These are phyloP conservation scores for Galeopterus variegatus DNA, from an alignment of 2,113 vertebrate species.

Conservation along the genomic window DNA sequence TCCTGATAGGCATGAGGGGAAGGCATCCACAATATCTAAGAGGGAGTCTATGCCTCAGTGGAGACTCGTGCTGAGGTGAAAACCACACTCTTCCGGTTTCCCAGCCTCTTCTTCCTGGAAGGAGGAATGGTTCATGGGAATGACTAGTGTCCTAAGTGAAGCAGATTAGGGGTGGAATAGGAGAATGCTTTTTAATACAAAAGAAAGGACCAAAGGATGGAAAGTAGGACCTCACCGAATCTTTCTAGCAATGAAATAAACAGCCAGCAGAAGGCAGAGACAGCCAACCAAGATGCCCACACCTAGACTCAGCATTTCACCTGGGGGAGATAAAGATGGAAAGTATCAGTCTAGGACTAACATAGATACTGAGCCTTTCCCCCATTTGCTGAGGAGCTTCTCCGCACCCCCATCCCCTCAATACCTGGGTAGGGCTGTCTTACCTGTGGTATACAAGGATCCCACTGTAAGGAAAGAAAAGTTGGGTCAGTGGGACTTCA, in stretches of 20 bases:
- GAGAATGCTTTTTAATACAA: not conserved
- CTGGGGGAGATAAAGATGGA: conserved; percentile 64
- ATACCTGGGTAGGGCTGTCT: not conserved
- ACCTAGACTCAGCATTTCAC: conserved; percentile 84
- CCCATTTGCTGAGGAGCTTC: no score
- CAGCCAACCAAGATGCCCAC: conserved; percentile 80
- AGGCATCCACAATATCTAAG: not conserved
- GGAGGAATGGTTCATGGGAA: not conserved
- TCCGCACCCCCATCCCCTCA: fast-evolving
- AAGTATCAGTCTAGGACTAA: not conserved
- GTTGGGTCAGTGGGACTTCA: conserved; percentile 21
- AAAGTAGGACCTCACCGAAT: conserved; percentile 81
- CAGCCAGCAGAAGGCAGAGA: conserved; percentile 75
- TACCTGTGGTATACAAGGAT: conserved; percentile 77
- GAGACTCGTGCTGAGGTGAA: conserved; percentile 80
- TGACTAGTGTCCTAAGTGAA: not conserved
- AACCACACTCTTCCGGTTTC: conserved; percentile 78
- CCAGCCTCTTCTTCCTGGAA: conserved; percentile 77
- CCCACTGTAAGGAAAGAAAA: conserved; percentile 70
- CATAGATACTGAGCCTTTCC: not conserved
- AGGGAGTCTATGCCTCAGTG: fast-evolving
- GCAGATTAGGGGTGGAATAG: not conserved
- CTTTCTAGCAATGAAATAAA: conserved; percentile 78
- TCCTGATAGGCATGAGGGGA: fast-evolving
- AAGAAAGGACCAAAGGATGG: not conserved